A percentile compares a stretch with the other conserved stretches of the same genome.
Evolutionary conservation across 2,797 vertebrate genomes (phyloP).

Genomic region (Tragelaphus oryx): DNA sequence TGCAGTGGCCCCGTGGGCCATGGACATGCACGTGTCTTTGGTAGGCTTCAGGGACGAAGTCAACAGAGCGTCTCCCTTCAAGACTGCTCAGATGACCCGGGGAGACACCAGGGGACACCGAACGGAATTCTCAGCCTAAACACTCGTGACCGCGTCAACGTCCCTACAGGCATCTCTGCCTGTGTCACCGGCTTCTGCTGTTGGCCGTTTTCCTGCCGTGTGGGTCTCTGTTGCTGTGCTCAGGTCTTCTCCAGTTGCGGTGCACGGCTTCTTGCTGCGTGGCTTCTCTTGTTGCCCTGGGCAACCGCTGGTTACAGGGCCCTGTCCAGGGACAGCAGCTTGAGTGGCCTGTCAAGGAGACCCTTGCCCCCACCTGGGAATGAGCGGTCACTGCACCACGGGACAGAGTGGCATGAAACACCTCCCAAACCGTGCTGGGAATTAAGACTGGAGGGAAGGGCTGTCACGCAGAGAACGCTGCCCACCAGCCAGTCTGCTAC

Average conservation of each 20-base stretch:
- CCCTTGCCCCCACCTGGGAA: background rate
- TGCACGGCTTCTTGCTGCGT: accelerated
- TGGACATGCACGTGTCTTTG: accelerated
- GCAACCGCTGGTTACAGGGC: background rate
- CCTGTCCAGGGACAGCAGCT: background rate
- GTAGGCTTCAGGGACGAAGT: background rate
- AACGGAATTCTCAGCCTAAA: background rate
- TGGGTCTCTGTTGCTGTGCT: accelerated
- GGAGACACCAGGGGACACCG: background rate
- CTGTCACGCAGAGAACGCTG: background rate
- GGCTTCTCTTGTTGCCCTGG: background rate
- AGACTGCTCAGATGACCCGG: background rate
- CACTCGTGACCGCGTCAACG: accelerated
- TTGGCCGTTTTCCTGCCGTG: accelerated
- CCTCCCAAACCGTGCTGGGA: background rate
- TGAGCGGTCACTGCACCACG: background rate
- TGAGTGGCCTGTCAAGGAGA: background rate
- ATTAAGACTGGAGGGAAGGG: background rate
- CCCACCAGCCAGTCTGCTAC: too few species aligned
- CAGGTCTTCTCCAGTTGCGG: accelerated
- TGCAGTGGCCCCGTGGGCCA: too few species aligned
- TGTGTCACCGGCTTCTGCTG: background rate
- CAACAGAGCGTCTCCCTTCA: background rate
- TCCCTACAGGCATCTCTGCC: accelerated
- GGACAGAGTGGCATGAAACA: background rate